Evolutionary conservation across 2,797 vertebrate species (phyloP).

Genomic region (Synanceia verrucosa): DNA sequence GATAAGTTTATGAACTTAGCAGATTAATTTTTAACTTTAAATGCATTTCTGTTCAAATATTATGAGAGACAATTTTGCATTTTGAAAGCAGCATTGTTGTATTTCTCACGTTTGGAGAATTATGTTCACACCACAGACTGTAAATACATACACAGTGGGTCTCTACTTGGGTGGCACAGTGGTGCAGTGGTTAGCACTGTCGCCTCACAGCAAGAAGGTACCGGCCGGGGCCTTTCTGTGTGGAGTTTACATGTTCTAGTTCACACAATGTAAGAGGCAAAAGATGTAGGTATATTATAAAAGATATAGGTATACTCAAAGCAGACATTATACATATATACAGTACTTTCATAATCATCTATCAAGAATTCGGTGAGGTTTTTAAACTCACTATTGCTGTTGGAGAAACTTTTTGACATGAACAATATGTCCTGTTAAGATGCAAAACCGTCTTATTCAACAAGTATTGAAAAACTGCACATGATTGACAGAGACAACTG

Average conservation of each 20-base stretch:
- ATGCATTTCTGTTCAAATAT: no score
- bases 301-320: not conserved
- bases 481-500: not conserved
- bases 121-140: no score
- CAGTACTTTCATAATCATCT: not conserved
- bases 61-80: no score
- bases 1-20: not conserved
- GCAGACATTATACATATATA: not conserved
- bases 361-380: not conserved
- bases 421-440: not conserved
- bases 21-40: slow-evolving; percentile 21
- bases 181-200: no score
- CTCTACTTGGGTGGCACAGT: no score
- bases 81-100: no score
- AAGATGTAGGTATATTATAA: no score
- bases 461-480: not conserved
- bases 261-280: not conserved
- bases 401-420: not conserved
- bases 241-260: no score
- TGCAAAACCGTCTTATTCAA: not conserved
- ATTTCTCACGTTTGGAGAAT: no score
- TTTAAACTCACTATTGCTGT: not conserved
- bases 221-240: no score
- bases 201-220: no score
- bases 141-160: no score